phyloP scores from a whole-genome alignment of 2,797 vertebrate species.

The Octomys mimax region DNA sequence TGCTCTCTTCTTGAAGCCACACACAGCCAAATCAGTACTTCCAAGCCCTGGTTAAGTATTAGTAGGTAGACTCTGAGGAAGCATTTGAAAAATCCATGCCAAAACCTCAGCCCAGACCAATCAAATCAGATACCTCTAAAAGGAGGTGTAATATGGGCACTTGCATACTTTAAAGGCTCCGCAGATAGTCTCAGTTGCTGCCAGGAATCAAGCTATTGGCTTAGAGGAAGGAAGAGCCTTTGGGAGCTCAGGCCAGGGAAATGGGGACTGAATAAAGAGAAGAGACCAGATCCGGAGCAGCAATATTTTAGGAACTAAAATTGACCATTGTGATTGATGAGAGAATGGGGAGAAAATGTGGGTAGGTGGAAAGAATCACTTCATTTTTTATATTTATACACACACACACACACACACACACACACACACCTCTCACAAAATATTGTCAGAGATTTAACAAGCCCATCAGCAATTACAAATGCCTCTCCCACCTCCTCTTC shows the following conservation, averaged over 20 bases:
- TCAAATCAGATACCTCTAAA: neutral
- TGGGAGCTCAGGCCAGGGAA: neutral
- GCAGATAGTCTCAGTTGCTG: accelerated
- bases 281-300: neutral
- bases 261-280: neutral
- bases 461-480: neutral
- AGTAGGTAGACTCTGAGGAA: neutral
- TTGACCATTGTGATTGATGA: conserved; percentile 51
- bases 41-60: neutral
- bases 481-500: neutral
- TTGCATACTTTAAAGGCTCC: neutral
- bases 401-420: neutral
- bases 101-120: neutral
- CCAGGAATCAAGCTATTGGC: neutral
- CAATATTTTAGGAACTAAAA: conserved; percentile 34
- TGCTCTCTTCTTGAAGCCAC: neutral
- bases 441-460: conserved; percentile 26
- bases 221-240: neutral
- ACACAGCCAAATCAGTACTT: neutral
- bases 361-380: neutral
- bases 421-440: neutral
- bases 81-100: neutral
- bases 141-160: neutral
- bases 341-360: neutral
- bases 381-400: neutral